Evolutionary conservation across 2,888 invertebrate genomes (phyloP), one percentile per base, ranked within the genome.

Genomic region (Lasioglossum morio): DNA sequence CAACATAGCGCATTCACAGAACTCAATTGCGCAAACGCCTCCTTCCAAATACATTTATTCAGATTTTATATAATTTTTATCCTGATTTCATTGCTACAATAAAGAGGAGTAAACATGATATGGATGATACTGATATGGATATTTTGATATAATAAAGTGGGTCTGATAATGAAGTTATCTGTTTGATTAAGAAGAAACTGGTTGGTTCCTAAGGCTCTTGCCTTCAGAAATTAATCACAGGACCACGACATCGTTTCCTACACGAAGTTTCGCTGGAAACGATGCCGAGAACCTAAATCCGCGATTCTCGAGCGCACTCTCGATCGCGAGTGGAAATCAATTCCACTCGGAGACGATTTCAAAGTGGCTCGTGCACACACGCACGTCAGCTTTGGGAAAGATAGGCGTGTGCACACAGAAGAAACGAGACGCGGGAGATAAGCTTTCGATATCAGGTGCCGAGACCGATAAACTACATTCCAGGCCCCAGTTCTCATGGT

Each of bases 371-470:
- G 37, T 30, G 34, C 7, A 16, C 60, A 34, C 73, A 43, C 46
- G 27, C 19, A 2, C 30, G 77, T 23, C 5, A n/a, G 69, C 69
- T 69, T 69, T 69, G 23, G 69, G 78, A 40, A n/a, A 79, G 78
- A 84, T 87, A 84, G 81, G 77, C 43, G 72, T 48, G 72, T 48
- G 79, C 75, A 48, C 73, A 84, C 78, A 79, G 78, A 79, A 76
- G 79, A 57, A 84, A 80, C 79, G 72, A 70, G 74, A 72, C 40
- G 53, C n/a, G 37, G 69, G 77, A 88, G 91, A 91, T 91, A 91
- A 91, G 87, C 63, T 63, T 83, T 87, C 90, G 93, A 93, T 94
- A 94, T 93, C 94, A 92, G 92, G 91, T 91, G 92, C 84, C 90
- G 84, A 86, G 78, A 37, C 63, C 70, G 91, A 89, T 89, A 93